phyloP scores from a whole-genome alignment of 2,113 vertebrate genomes.

The Lepus americanus region DNA sequence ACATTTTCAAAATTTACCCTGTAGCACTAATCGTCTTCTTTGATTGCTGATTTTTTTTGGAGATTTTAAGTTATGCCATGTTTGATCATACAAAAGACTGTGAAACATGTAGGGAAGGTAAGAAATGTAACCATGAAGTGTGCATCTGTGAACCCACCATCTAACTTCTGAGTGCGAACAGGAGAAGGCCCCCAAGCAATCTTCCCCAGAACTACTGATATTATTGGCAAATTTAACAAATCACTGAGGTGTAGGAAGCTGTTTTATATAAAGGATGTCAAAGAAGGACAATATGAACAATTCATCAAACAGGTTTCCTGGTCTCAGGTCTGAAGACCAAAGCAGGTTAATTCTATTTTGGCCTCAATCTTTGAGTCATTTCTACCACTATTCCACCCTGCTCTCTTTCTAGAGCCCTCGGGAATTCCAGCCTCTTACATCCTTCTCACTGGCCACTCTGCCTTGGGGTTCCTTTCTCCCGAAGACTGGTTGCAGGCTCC shows the following conservation, averaged over 20 bases:
- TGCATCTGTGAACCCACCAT: not conserved
- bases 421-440: not conserved
- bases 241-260: not conserved
- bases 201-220: not conserved
- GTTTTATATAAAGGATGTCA: not conserved
- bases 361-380: not conserved
- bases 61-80: not conserved
- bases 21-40: not conserved
- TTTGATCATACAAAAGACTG: not conserved
- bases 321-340: not conserved
- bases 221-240: not conserved
- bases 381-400: too few relatives aligned
- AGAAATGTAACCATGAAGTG: not conserved
- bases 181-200: not conserved
- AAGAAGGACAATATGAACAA: not conserved
- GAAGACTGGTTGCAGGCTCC: not conserved
- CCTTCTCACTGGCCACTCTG: not conserved
- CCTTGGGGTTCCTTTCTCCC: not conserved
- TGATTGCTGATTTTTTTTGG: not conserved
- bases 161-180: not conserved
- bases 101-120: not conserved
- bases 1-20: slow-evolving; percentile 15
- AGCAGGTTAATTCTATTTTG: not conserved
- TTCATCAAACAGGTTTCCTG: slow-evolving; percentile 2
- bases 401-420: not conserved